Conservation (phyloP, 1,140 invertebrate species). For the Triops cancriformis region DNA sequence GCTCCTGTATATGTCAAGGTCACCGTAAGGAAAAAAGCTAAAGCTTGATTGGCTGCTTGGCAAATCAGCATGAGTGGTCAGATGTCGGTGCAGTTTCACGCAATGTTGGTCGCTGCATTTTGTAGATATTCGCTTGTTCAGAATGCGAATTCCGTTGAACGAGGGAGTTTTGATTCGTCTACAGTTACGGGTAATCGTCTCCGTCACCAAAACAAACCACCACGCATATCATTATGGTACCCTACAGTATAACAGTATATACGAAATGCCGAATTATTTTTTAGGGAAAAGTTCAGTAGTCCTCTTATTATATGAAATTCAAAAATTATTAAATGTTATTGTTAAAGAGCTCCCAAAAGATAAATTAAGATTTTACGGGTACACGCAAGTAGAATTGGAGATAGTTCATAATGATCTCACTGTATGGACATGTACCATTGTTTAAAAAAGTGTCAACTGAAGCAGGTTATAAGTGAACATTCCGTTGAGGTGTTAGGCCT, state of each 20-base stretch:
- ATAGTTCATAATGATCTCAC: background rate
- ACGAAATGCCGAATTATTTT: constrained; percentile 3
- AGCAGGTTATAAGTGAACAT: background rate
- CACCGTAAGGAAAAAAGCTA: constrained; percentile 1
- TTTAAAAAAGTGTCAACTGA: background rate
- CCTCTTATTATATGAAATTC: background rate
- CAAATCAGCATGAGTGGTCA: background rate
- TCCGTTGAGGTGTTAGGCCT: constrained; percentile 4
- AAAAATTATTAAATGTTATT: background rate
- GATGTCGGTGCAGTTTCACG: no score
- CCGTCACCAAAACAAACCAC: background rate
- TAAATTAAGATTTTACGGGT: background rate
- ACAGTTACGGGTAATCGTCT: background rate
- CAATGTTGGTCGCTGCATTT: no score
- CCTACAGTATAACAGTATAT: background rate
- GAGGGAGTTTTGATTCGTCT: background rate
- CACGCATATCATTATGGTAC: background rate
- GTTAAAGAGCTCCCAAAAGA: background rate
- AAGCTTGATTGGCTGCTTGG: background rate
- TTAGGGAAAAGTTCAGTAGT: background rate
- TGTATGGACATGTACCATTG: background rate
- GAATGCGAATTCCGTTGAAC: background rate
- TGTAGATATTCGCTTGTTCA: background rate
- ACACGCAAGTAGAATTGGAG: background rate
- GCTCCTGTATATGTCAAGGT: background rate